Percentiles rank a stretch among this genome's conserved stretches.
phyloP scores from a whole-genome alignment of 2,797 vertebrate genomes.

The Ptychadena robeensis region DNA sequence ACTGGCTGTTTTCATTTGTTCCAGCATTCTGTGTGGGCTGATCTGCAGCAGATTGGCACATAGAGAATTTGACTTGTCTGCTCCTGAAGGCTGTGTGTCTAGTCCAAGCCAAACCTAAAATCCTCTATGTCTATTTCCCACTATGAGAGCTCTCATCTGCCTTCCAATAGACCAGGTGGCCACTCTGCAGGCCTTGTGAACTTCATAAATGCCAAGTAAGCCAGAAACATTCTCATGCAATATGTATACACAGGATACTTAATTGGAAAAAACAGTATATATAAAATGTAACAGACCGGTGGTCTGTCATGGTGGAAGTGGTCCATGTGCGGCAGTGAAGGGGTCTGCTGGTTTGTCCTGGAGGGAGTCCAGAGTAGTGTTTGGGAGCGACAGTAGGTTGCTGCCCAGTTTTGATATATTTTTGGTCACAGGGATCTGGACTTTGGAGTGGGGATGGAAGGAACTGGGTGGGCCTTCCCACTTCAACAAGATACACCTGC shows the following conservation, averaged over 20 bases:
- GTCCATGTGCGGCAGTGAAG: too few relatives aligned
- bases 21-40: constrained; percentile 44
- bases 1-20: constrained; percentile 65
- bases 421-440: too few relatives aligned
- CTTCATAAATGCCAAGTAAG: not conserved
- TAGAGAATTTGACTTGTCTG: constrained; percentile 9
- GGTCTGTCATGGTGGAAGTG: too few relatives aligned
- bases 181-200: not conserved
- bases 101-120: constrained; percentile 11
- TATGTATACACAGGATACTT: not conserved
- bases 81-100: constrained; percentile 4
- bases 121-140: constrained; percentile 19
- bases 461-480: too few relatives aligned
- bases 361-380: too few relatives aligned
- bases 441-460: too few relatives aligned
- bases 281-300: too few relatives aligned
- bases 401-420: too few relatives aligned
- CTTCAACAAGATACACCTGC: too few relatives aligned
- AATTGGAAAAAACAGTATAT: not conserved
- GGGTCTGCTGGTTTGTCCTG: too few relatives aligned
- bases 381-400: too few relatives aligned
- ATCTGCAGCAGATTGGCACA: constrained; percentile 34
- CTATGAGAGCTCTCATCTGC: constrained; percentile 9
- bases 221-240: not conserved
- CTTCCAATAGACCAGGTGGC: constrained; percentile 34